Evolutionary conservation across 1,140 invertebrate species (phyloP).

Genomic region (Goniozus legneri): DNA sequence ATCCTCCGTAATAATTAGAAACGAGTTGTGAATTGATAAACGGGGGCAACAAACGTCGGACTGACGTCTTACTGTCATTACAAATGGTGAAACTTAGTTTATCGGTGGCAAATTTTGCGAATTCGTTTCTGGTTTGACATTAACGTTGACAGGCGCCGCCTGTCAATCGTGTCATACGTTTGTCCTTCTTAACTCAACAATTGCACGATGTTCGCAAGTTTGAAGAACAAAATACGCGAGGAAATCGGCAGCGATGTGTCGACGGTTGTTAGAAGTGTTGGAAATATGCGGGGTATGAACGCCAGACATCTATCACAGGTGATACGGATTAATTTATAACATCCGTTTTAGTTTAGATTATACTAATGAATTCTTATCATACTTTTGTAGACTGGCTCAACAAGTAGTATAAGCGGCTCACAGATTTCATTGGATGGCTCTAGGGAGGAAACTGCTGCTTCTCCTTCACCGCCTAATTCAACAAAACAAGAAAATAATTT

Average conservation of each 20-base stretch:
- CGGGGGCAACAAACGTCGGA: too few species aligned
- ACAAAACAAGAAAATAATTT: conserved; percentile 40
- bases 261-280: conserved; percentile 52
- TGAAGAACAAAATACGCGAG: conserved; percentile 73
- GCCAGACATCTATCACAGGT: conserved; percentile 55
- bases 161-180: conserved; percentile 16
- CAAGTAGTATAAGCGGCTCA: conserved; percentile 60
- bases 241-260: conserved; percentile 69
- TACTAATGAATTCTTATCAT: too few species aligned
- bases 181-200: background rate
- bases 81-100: too few species aligned
- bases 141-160: conserved; percentile 35
- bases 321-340: too few species aligned
- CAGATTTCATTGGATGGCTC: conserved; percentile 47
- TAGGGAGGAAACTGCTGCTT: conserved; percentile 35
- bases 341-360: too few species aligned
- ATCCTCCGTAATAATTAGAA: too few species aligned
- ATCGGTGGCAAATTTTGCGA: too few species aligned
- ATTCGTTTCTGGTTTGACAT: conserved; percentile 1
- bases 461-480: conserved; percentile 29
- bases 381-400: conserved; percentile 52
- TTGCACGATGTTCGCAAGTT: conserved; percentile 59
- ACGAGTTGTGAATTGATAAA: too few species aligned
- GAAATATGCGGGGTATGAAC: conserved; percentile 55
- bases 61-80: too few species aligned